phyloP scores from a whole-genome alignment of 2,888 invertebrate genomes.

The Melipona beecheii region DNA sequence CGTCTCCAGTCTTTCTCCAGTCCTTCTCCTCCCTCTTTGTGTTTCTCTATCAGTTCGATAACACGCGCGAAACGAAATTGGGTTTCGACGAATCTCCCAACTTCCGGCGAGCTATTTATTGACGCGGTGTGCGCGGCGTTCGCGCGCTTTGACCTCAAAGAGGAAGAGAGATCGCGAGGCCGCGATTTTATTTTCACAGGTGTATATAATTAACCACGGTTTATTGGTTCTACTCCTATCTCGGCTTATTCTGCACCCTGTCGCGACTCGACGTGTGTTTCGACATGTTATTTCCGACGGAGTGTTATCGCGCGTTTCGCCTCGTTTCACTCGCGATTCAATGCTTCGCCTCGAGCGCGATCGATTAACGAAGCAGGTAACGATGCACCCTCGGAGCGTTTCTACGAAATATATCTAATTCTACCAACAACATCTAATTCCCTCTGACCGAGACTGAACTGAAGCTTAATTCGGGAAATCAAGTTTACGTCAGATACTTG shows the following conservation, averaged over 20 bases:
- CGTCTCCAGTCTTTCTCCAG: not conserved
- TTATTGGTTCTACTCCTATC: constrained; percentile 45
- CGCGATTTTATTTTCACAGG: constrained; percentile 58
- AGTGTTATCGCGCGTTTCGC: constrained; percentile 18
- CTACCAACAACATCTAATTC: not conserved
- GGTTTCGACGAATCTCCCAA: constrained; percentile 38
- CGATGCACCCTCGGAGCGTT: not conserved
- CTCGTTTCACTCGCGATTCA: constrained; percentile 15
- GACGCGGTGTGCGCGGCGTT: constrained; percentile 34
- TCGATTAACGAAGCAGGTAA: not conserved
- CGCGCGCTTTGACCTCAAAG: constrained; percentile 62
- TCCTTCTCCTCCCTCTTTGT: not conserved
- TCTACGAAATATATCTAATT: not conserved
- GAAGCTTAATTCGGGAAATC: not conserved
- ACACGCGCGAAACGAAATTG: constrained; percentile 10
- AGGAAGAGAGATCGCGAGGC: constrained; percentile 34
- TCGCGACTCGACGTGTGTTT: constrained; percentile 22
- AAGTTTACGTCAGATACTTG: not conserved
- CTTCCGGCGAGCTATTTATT: constrained; percentile 67
- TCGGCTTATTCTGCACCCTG: constrained; percentile 7
- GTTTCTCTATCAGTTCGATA: not conserved
- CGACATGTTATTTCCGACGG: not conserved
- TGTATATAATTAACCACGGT: constrained; percentile 54
- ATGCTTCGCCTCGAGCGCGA: not conserved
- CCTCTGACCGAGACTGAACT: not conserved